Evolutionary conservation across 2,888 invertebrate species (phyloP).

Genomic region (Blastobasis adustella): DNA sequence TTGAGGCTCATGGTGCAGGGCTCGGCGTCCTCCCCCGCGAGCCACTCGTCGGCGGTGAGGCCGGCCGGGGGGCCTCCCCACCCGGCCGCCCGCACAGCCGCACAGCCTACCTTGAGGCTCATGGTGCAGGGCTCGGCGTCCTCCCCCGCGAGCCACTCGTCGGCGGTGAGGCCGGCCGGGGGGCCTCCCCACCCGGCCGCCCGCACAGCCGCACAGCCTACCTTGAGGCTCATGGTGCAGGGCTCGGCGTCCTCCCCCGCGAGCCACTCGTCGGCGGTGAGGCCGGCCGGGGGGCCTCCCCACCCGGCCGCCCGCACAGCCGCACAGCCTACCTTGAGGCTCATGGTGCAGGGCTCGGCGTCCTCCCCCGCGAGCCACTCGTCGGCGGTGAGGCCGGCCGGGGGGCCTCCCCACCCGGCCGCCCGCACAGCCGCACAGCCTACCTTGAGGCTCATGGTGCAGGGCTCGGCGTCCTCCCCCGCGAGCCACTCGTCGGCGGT

Average conservation of each 20-base stretch:
- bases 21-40: conserved; percentile 90
- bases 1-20: conserved; percentile 94
- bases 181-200: too few species aligned
- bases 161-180: too few species aligned
- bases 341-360: conserved; percentile 92
- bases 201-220: too few species aligned
- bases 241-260: conserved; percentile 93
- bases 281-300: too few species aligned
- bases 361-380: conserved; percentile 94
- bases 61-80: too few species aligned
- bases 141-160: conserved; percentile 93
- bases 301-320: too few species aligned
- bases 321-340: conserved; percentile 87
- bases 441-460: conserved; percentile 93
- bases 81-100: too few species aligned
- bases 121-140: conserved; percentile 94
- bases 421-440: too few species aligned
- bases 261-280: conserved; percentile 97
- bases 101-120: conserved; percentile 88
- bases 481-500: conserved; percentile 95
- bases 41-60: conserved; percentile 98
- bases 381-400: too few species aligned
- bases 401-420: too few species aligned
- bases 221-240: conserved; percentile 92
- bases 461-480: conserved; percentile 92